Percentiles rank a stretch among this genome's conserved stretches.
phyloP scores from a whole-genome alignment of 2,888 invertebrate genomes.

The Tupiocoris notatus region DNA sequence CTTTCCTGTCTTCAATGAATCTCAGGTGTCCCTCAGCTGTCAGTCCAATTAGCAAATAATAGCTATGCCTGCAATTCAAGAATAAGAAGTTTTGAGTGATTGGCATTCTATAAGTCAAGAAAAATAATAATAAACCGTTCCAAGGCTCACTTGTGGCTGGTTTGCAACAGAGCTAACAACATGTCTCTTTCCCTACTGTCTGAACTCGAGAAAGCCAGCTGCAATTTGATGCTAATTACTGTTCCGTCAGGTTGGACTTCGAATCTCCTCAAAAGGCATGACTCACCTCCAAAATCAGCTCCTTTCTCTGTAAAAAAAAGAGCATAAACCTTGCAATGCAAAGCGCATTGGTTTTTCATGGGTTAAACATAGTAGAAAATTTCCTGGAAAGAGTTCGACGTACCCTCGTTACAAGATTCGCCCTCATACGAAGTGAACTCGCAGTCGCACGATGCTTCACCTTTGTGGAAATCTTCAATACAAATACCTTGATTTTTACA shows the following conservation, averaged over 20 bases:
- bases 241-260: constrained; percentile 62
- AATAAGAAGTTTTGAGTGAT: background rate
- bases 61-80: constrained; percentile 63
- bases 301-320: constrained; percentile 67
- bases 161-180: constrained; percentile 74
- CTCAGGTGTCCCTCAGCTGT: constrained; percentile 80
- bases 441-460: constrained; percentile 83
- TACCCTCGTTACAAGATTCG: constrained; percentile 75
- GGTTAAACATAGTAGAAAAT: too few relatives aligned
- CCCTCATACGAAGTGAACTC: constrained; percentile 88
- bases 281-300: constrained; percentile 84
- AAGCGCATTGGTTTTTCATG: too few relatives aligned
- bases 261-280: constrained; percentile 76
- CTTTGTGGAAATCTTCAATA: constrained; percentile 82
- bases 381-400: too few relatives aligned
- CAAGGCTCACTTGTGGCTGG: constrained; percentile 71
- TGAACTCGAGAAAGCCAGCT: constrained; percentile 82
- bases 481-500: constrained; percentile 86
- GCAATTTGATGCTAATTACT: constrained; percentile 74
- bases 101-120: background rate
- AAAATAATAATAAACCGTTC: too few relatives aligned
- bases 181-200: constrained; percentile 76
- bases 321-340: too few relatives aligned
- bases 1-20: constrained; percentile 82
- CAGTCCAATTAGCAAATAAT: constrained; percentile 77